Conservation (phyloP, 2,888 invertebrate genomes). For the Antitype chi region DNA sequence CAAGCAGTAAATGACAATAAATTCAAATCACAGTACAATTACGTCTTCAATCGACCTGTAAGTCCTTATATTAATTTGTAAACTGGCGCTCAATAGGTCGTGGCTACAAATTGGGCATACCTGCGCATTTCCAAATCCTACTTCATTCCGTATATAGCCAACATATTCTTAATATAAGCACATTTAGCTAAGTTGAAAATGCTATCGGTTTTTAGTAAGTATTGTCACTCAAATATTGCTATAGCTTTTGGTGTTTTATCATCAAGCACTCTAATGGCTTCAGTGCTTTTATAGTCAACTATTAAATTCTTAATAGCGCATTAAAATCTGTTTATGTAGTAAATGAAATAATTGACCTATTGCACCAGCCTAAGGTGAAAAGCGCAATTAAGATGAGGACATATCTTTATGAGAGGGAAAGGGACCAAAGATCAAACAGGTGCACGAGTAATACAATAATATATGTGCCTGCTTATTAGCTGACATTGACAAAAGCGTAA, state of each 20-base stretch:
- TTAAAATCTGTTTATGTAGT: constrained; percentile 2
- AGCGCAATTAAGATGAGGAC: neutral
- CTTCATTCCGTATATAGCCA: constrained; percentile 9
- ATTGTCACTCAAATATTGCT: constrained; percentile 7
- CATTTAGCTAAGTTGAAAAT: constrained; percentile 9
- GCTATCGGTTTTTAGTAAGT: constrained; percentile 4
- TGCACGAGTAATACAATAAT: neutral
- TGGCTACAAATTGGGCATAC: constrained; percentile 1
- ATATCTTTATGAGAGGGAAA: neutral
- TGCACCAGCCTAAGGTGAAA: neutral
- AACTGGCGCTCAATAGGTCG: constrained; percentile 8
- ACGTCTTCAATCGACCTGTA: constrained; percentile 13
- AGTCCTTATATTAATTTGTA: constrained; percentile 28
- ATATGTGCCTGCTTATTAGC: neutral
- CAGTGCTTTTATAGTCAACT: neutral
- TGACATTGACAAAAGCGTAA: neutral
- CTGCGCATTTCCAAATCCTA: constrained; percentile 15
- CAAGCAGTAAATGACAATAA: constrained; percentile 17
- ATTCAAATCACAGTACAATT: constrained; percentile 8
- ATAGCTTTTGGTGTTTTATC: constrained; percentile 21
- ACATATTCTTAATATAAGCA: constrained; percentile 17
- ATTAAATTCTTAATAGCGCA: neutral
- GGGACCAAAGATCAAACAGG: neutral
- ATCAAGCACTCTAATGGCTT: constrained; percentile 12
- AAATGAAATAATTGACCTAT: constrained; percentile 4